Evolutionary conservation across 2,797 vertebrate species (phyloP), one percentile per base, ranked within the genome.

Genomic region (Chelon auratus): DNA sequence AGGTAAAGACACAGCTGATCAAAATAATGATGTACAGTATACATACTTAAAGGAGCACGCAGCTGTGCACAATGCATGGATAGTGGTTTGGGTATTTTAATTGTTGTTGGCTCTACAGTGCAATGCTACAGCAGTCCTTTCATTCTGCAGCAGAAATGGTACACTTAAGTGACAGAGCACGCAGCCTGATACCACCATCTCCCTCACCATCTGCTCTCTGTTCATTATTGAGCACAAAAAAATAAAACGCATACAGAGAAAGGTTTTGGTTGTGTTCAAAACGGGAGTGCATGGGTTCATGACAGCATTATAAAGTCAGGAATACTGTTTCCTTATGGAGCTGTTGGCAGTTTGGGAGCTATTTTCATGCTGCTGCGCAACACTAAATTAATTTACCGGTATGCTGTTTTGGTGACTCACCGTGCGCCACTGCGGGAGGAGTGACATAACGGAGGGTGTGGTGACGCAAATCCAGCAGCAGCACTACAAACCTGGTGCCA

Each of bases 151-250:
- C 15, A 77, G 24, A 75, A 62, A 80, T 24, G 36, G 2, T 40
- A 17, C n/a, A 14, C 42, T 72, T 73, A 55, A 58, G 55, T 20
- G 65, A 47, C 24, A 75, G 65, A 62, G 67, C 56, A 64, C 73
- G 13, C 42, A 63, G 20, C 63, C 18, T 72, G 48, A 75, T 57
- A 53, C 11, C 60, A 33, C 30, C 53, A 48, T n/a, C 33, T 26
- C 36, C 6, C 22, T 55, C 42, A 50, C 60, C 62, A 75, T 71
- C 68, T 75, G 65, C 56, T 80, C 52, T 33, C 36, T 52, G 12
- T 51, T 75, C 48, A 73, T 65, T 75, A 53, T 20, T 39, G 45
- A 74, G 17, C 62, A 78, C 24, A 51, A 30, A 59, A 8, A 33
- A 11, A 15, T 36, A 15, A 67, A 68, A 55, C 3, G 10, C 51